Evolutionary conservation across 2,797 vertebrate genomes (phyloP).

Genomic region (Aldrovandia affinis): DNA sequence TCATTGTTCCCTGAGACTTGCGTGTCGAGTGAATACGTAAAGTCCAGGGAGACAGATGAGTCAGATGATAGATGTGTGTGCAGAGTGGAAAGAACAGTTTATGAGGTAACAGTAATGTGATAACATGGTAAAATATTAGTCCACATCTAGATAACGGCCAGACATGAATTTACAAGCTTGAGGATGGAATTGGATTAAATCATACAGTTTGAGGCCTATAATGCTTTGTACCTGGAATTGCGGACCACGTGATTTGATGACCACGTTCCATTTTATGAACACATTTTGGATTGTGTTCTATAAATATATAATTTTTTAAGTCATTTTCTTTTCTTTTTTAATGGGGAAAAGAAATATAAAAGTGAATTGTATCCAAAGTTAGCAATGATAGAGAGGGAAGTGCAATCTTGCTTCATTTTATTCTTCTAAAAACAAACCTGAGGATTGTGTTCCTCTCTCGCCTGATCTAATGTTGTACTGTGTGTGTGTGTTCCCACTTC

Average conservation of each 20-base stretch:
- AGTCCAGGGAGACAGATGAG: background rate
- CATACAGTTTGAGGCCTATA: background rate
- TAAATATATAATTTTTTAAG: background rate
- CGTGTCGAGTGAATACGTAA: background rate
- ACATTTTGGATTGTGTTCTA: background rate
- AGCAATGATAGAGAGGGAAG: too few relatives aligned
- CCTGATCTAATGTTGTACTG: too few relatives aligned
- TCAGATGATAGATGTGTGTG: background rate
- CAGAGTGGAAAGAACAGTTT: background rate
- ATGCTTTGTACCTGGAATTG: background rate
- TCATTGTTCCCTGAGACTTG: background rate
- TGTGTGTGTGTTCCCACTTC: too few relatives aligned
- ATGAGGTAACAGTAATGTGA: background rate
- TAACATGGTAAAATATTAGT: background rate
- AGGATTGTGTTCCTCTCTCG: background rate
- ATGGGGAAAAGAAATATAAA: background rate
- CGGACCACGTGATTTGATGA: background rate
- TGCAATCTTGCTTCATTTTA: too few relatives aligned
- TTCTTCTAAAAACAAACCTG: background rate
- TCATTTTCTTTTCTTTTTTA: background rate
- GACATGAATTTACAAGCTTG: background rate
- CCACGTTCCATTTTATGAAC: background rate
- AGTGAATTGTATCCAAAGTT: background rate
- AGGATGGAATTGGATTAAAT: background rate
- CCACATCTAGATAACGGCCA: background rate